Base-by-base conservation (phyloP, 2,888 invertebrate genomes). In the Zaprionus obscuricornis region DNA sequence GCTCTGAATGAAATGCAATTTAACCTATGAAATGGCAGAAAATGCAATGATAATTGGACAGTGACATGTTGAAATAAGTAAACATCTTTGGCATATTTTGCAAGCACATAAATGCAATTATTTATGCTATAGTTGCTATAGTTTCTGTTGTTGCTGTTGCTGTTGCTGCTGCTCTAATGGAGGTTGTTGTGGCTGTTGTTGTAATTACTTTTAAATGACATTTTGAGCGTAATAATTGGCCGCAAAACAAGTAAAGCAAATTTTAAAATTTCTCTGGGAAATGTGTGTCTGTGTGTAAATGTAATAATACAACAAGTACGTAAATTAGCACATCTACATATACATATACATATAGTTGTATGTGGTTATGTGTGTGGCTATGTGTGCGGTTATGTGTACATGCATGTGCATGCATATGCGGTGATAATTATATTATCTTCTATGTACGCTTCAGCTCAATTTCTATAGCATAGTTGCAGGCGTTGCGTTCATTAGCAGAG, bases 401-500 rank as follows among this genome's bases (percentile, higher is more conserved):
- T n/a, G n/a, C n/a, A n/a, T n/a, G n/a, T n/a, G n/a, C n/a, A n/a
- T n/a, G n/a, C n/a, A n/a, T n/a, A n/a, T n/a, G n/a, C n/a, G n/a
- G n/a, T n/a, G n/a, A n/a, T n/a, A n/a, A n/a, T n/a, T n/a, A n/a
- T n/a, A n/a, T n/a, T n/a, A n/a, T n/a, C n/a, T n/a, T n/a, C n/a
- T n/a, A n/a, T n/a, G n/a, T n/a, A n/a, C 4, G 22, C 36, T 33
- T 20, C n/a, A 10, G 24, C 22, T 10, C 42, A 29, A 24, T 50
- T 51, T 50, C 26, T 31, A 39, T 74, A 57, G 78, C 84, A 74
- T 74, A 79, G 43, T 62, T 36, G 1, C 42, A 59, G 68, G 84
- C 69, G 83, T 39, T 56, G 50, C 52, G 33, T 54, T 64, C 52
- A 52, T 70, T 54, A 26, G 34, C 49, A 37, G 45, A 33, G 31